These are phyloP conservation scores for Heliothis subflexa DNA, from an alignment of 1,140 invertebrate species.

Conservation along the genomic window DNA sequence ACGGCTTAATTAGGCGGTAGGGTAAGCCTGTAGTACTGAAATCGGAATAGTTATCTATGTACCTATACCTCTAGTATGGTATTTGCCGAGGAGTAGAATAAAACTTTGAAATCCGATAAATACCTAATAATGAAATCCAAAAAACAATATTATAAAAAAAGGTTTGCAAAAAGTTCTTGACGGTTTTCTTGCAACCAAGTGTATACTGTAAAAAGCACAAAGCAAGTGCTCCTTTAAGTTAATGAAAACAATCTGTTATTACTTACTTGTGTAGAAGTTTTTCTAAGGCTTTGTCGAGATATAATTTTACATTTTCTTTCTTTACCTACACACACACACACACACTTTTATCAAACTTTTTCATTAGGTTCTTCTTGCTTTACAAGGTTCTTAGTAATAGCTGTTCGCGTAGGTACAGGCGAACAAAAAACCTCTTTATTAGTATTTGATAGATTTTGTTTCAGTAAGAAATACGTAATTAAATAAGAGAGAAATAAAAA, in stretches of 20 bases:
- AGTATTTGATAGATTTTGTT: no score
- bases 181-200: no score
- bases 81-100: not conserved
- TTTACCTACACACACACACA: not conserved
- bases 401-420: not conserved
- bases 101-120: no score
- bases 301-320: constrained; percentile 21
- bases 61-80: no score
- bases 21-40: no score
- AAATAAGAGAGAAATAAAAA: no score
- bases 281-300: constrained; percentile 17
- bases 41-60: no score
- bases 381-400: constrained; percentile 7
- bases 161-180: no score
- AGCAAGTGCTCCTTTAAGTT: not conserved
- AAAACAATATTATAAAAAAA: no score
- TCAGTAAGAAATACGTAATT: no score
- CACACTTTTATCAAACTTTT: constrained; percentile 14
- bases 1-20: not conserved
- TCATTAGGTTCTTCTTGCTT: constrained; percentile 25
- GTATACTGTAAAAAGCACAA: not conserved
- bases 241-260: constrained; percentile 36
- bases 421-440: no score
- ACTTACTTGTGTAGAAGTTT: constrained; percentile 29
- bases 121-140: no score